Evolutionary conservation across 2,113 vertebrate genomes (phyloP).

Genomic region (Perccottus glenii): DNA sequence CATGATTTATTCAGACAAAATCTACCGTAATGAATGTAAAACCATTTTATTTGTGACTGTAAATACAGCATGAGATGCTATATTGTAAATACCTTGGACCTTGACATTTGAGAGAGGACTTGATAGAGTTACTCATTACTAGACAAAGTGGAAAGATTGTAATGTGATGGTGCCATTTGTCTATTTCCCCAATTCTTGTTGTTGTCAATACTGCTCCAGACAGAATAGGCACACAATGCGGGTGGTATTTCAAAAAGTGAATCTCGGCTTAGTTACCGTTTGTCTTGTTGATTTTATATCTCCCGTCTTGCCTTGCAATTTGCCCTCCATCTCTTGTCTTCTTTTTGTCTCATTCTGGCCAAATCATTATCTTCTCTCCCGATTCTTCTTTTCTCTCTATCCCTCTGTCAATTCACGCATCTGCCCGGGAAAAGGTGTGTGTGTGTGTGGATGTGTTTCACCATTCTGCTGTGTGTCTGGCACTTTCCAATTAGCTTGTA

Average conservation of each 20-base stretch:
- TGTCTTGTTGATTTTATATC: constrained; percentile 52
- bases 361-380: constrained; percentile 43
- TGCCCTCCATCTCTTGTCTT: constrained; percentile 33
- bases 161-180: constrained; percentile 38
- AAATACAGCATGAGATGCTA: constrained; percentile 17
- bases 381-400: constrained; percentile 27
- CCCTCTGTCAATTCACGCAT: constrained; percentile 55
- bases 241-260: constrained; percentile 44
- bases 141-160: constrained; percentile 43
- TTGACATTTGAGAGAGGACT: constrained; percentile 50
- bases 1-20: constrained; percentile 44
- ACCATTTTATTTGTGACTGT: background rate
- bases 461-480: constrained; percentile 59
- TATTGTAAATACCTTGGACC: constrained; percentile 22
- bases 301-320: constrained; percentile 38
- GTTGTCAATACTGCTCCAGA: constrained; percentile 59
- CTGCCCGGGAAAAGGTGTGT: constrained; percentile 49
- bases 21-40: constrained; percentile 17
- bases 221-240: constrained; percentile 63
- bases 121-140: constrained; percentile 63
- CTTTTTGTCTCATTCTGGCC: constrained; percentile 58
- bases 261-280: constrained; percentile 53
- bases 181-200: constrained; percentile 30
- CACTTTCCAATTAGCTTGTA: constrained; percentile 80
- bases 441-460: constrained; percentile 58